Evolutionary conservation across 2,888 invertebrate species (phyloP).

Genomic region (Andrena marginata): DNA sequence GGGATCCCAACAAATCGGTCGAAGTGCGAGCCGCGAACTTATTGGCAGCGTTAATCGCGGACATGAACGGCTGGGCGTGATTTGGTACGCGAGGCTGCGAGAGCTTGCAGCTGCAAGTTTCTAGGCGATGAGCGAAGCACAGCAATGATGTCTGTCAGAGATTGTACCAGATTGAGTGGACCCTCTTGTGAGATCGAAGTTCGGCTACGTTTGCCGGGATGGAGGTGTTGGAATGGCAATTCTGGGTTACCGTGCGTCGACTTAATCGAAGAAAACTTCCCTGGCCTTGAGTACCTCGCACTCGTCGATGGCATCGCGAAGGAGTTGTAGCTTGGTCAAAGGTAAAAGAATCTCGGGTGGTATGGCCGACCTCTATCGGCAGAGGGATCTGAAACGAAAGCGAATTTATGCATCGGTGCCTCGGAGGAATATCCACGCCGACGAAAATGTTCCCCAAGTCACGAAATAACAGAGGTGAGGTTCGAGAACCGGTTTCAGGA

Average conservation of each 20-base stretch:
- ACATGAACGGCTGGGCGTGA: constrained; percentile 1
- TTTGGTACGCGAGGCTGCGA: neutral
- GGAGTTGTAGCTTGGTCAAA: neutral
- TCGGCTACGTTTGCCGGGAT: too few relatives aligned
- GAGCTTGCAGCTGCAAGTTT: neutral
- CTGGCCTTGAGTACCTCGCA: neutral
- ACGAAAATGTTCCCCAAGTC: constrained; percentile 58
- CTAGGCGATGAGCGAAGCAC: neutral
- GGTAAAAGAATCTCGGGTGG: constrained; percentile 5
- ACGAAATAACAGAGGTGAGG: constrained; percentile 59
- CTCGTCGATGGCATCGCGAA: neutral
- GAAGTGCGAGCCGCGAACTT: constrained; percentile 6
- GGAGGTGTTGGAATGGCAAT: too few relatives aligned
- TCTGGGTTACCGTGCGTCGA: too few relatives aligned
- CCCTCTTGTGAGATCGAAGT: too few relatives aligned
- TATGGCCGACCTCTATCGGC: constrained; percentile 24
- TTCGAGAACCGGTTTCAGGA: constrained; percentile 48
- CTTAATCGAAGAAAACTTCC: neutral
- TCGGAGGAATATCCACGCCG: constrained; percentile 46
- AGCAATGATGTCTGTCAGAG: too few relatives aligned
- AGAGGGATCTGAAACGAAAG: constrained; percentile 52
- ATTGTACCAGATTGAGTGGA: too few relatives aligned
- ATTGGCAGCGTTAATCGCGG: constrained; percentile 43
- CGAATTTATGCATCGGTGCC: constrained; percentile 55
- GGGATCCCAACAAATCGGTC: constrained; percentile 34